These are phyloP conservation scores for Bufotes viridis DNA, from an alignment of 2,797 vertebrate genomes.

Conservation along the genomic window DNA sequence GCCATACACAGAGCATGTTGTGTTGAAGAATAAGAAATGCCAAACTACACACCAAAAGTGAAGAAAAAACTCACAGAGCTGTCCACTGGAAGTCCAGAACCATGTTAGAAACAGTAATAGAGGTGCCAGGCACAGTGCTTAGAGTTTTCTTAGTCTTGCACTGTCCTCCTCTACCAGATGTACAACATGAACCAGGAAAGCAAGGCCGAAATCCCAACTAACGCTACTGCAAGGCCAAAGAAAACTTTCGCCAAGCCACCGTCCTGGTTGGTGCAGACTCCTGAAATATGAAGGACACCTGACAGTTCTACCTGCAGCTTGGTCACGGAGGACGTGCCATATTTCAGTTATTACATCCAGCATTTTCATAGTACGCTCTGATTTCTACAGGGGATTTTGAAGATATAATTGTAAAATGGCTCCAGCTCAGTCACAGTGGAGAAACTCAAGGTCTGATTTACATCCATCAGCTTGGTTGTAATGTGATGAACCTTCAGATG, in stretches of 20 bases:
- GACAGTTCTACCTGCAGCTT: background rate
- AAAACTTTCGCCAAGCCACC: background rate
- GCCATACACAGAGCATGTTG: too few relatives aligned
- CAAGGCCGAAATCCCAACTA: background rate
- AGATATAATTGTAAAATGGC: background rate
- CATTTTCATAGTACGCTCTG: background rate
- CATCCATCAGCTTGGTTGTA: background rate
- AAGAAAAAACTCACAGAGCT: too few relatives aligned
- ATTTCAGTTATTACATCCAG: background rate
- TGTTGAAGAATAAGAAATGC: too few relatives aligned
- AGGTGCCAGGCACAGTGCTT: too few relatives aligned
- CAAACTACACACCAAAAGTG: too few relatives aligned
- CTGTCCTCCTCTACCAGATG: too few relatives aligned
- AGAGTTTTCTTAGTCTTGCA: too few relatives aligned
- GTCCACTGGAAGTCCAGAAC: too few relatives aligned
- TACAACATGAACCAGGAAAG: background rate
- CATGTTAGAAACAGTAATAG: too few relatives aligned
- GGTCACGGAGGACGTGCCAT: background rate
- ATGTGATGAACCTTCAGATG: background rate
- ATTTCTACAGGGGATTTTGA: background rate
- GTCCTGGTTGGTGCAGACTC: background rate
- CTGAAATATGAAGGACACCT: background rate
- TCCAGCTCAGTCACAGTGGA: background rate
- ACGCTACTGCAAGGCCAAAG: background rate
- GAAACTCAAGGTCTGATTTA: background rate